Evolutionary conservation across 2,888 invertebrate species (phyloP), one percentile per base, ranked within the genome.

Genomic region (Lucinisca nassula): DNA sequence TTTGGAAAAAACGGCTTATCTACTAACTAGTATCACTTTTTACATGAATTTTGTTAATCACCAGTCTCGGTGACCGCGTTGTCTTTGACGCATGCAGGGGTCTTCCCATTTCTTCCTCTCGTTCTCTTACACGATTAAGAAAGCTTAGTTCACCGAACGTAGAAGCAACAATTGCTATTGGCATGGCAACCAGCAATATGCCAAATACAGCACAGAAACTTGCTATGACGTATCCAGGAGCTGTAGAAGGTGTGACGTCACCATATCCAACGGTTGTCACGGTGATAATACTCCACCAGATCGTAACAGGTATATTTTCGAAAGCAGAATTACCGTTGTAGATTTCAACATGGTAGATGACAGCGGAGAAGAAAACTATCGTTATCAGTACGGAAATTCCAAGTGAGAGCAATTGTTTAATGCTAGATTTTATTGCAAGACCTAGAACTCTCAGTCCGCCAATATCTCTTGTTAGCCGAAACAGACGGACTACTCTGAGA

Each of bases 261-360:
- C 93, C 94, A 84, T 94, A 94, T 1, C 95, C 95, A 0, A 95
- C 93, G 0, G 95, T 94, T 73, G 94, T 94, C 92, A 95, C 93
- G 75, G 95, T 95, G 45, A 94, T 89, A 21, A 94, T 84, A 8
- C 94, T 92, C 94, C 94, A 95, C 95, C 94, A 94, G 4, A 94
- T 87, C 21, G 92, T 87, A 8, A 88, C 80, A 10, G 93, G 93
- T 8, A 94, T 90, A 73, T 92, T 91, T 2, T 75, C 79, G 74
- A 94, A 94, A 17, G 87, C 21, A 0, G 67, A 67, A 35, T 35
- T 35, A 4, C 35, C 35, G 24, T 86, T 84, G 0, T 37, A 27
- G 55, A 90, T 89, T 79, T 94, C 93, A 12, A 92, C 93, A 45
- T 93, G 91, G 88, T 93, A 94, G 27, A 94, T 92, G 27, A 94